Percentiles rank a stretch among this genome's conserved stretches.
Evolutionary conservation across 2,113 vertebrate genomes (phyloP).

Genomic region (Ursus arctos): DNA sequence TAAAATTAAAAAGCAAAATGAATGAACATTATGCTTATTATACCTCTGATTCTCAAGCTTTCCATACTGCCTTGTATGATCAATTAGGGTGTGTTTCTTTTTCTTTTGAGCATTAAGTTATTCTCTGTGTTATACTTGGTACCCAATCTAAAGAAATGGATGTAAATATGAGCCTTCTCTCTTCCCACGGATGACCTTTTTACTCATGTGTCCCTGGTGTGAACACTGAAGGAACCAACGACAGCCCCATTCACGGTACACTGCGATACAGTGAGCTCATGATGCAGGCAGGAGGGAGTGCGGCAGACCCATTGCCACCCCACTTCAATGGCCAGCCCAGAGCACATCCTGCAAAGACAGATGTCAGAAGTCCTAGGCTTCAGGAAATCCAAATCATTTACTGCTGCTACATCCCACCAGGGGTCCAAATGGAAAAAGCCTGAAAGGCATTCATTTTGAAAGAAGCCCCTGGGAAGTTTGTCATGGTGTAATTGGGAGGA

Average conservation of each 20-base stretch:
- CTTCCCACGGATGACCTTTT: not conserved
- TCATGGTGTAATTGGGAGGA: not conserved
- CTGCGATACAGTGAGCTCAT: not conserved
- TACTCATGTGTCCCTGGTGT: not conserved
- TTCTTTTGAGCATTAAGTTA: not conserved
- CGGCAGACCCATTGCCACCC: not conserved
- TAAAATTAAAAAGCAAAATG: not conserved
- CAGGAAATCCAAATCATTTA: not conserved
- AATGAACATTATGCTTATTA: not conserved
- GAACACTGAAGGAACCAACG: not conserved
- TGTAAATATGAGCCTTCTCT: not conserved
- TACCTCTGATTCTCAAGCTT: not conserved
- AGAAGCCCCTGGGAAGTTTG: not conserved
- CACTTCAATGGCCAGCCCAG: not conserved
- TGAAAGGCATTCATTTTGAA: not conserved
- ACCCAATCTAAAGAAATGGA: not conserved
- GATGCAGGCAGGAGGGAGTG: not conserved
- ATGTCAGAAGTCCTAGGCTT: not conserved
- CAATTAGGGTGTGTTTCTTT: not conserved
- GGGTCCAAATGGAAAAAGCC: not conserved
- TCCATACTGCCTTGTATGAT: not conserved
- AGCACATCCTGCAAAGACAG: not conserved
- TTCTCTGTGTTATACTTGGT: not conserved
- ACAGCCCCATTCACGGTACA: not conserved
- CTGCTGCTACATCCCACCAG: not conserved